These are phyloP conservation scores for Pseudochirops cupreus DNA, from an alignment of 2,797 vertebrate species.

Conservation along the genomic window DNA sequence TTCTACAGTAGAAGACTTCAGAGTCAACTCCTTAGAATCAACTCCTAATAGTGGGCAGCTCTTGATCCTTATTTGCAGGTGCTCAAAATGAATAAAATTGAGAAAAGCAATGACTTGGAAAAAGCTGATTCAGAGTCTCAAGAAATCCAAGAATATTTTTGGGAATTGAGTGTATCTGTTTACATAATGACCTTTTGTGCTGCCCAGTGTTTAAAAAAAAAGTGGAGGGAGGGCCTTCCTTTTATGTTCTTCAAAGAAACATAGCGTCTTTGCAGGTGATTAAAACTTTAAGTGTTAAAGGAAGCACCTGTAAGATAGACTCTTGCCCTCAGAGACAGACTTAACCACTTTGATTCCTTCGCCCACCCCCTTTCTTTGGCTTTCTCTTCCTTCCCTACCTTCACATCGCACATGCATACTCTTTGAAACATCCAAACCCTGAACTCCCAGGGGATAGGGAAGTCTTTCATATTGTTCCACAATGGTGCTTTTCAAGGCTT, in stretches of 20 bases:
- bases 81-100: not conserved
- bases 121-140: not conserved
- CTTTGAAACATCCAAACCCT: not conserved
- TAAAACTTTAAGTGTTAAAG: fast-evolving
- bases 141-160: not conserved
- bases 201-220: not conserved
- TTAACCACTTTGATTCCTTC: not conserved
- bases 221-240: not conserved
- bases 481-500: not conserved
- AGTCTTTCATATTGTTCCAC: not conserved
- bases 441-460: not conserved
- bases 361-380: not conserved
- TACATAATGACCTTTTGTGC: not conserved
- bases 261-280: not conserved
- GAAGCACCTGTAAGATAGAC: not conserved
- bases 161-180: not conserved
- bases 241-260: not conserved
- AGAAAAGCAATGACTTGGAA: not conserved
- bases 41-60: not conserved
- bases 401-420: fast-evolving
- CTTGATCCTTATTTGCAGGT: too few relatives aligned
- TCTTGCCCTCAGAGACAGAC: not conserved
- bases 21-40: not conserved
- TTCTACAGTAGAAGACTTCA: not conserved
- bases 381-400: not conserved